Base-by-base conservation (phyloP, 1,140 invertebrate genomes). In the Saxidomus purpurata region DNA sequence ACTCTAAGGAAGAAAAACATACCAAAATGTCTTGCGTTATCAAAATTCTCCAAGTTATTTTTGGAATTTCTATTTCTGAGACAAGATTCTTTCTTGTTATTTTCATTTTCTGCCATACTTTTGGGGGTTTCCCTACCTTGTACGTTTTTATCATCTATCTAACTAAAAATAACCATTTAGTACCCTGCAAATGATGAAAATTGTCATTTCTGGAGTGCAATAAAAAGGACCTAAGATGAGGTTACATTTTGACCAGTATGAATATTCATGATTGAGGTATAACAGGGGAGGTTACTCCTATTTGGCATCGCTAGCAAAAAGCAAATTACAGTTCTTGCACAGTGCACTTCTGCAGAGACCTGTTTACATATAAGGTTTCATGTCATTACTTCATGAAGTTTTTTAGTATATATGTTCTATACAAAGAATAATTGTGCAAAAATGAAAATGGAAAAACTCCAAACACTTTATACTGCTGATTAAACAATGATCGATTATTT, bases 361-460 rank as follows among this genome's bases (percentile, higher is more conserved):
- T 67, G 61, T 67, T n/a, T 67, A 67, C 61, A 67, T 67, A 67
- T 67, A 67, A 67, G 61, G 31, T 67, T 67, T 67, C 61, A n/a
- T 67, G 61, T 67, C 61, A 67, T 67, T 67, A 67, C 9, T 67
- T 67, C 61, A 67, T 67, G 61, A 67, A n/a, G 61, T 67, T 67
- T 67, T 67, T 67, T n/a, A 67, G 61, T 67, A 67, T 67, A 11
- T 11, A 67, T 67, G 61, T n/a, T 67, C 61, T 67, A 67, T 67
- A 67, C 61, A 67, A 76, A 76, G 71, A 76, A 76, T 76, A 76
- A 76, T 76, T 76, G 71, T 76, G 71, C 71, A 76, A 76, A 76
- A 76, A n/a, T 76, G 61, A 67, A 67, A 67, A 67, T 67, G 61
- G 61, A 67, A 67, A 67, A 67, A 67, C 61, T 67, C 61, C 61